Evolutionary conservation across 2,797 vertebrate species (phyloP).

Genomic region (Gymnodraco acuticeps): DNA sequence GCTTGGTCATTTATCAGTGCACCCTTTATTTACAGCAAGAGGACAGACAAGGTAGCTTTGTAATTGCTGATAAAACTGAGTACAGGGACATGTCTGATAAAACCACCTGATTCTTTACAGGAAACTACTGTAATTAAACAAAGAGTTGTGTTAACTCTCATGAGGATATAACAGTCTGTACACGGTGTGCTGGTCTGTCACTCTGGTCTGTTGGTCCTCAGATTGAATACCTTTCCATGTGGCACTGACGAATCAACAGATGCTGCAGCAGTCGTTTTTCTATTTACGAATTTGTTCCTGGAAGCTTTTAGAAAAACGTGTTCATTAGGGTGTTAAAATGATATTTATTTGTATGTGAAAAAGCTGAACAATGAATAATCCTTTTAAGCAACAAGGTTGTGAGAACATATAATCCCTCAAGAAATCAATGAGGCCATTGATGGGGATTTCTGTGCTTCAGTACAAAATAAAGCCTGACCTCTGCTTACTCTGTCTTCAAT

Average conservation of each 20-base stretch:
- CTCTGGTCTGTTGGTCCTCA: slow-evolving; percentile 7
- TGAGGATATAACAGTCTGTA: slow-evolving; percentile 2
- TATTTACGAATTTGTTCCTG: neutral
- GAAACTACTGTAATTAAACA: slow-evolving; percentile 33
- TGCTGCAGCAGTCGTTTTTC: slow-evolving; percentile 32
- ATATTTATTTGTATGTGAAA: neutral
- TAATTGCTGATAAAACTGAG: slow-evolving; percentile 1
- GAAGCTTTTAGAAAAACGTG: slow-evolving; percentile 7
- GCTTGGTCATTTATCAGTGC: slow-evolving; percentile 8
- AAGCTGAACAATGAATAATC: slow-evolving; percentile 21
- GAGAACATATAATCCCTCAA: slow-evolving; percentile 21
- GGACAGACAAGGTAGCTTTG: neutral
- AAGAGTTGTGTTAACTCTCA: slow-evolving; percentile 4
- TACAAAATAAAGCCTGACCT: slow-evolving; percentile 11
- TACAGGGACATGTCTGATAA: slow-evolving; percentile 8
- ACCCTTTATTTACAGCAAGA: neutral
- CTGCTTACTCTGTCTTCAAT: slow-evolving; percentile 5
- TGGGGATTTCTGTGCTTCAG: slow-evolving; percentile 10
- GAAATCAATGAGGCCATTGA: slow-evolving; percentile 53
- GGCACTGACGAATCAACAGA: slow-evolving; percentile 32
- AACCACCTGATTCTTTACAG: slow-evolving; percentile 16
- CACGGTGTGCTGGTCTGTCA: slow-evolving; percentile 16
- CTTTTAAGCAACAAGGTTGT: slow-evolving; percentile 25
- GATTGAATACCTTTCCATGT: slow-evolving; percentile 20
- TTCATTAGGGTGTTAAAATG: neutral